Percentiles rank a stretch among this genome's conserved stretches.
Conservation (phyloP, 2,113 vertebrate genomes). For the Corythornis cristatus region DNA sequence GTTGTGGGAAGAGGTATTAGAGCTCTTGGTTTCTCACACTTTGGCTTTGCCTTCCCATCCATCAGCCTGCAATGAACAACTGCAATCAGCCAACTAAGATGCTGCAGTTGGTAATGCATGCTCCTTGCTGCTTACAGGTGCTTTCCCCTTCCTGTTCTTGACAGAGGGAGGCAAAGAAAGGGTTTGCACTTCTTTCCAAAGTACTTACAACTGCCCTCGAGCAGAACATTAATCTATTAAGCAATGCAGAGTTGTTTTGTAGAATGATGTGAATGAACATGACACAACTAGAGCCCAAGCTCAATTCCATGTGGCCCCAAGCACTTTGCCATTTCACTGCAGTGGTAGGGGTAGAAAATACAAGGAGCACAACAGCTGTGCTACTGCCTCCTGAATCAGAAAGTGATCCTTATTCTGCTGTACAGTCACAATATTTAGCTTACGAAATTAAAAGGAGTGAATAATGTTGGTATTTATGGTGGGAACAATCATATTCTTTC, state of each 20-base stretch:
- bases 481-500: neutral
- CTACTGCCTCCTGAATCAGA: neutral
- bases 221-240: neutral
- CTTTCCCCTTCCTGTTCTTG: neutral
- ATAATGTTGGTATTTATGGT: neutral
- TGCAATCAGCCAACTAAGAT: neutral
- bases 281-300: neutral
- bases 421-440: neutral
- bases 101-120: neutral
- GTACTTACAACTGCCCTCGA: neutral
- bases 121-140: neutral
- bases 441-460: neutral
- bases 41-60: neutral
- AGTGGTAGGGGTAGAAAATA: neutral
- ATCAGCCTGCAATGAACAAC: rapidly evolving
- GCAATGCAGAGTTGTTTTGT: rapidly evolving
- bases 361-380: neutral
- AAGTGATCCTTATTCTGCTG: neutral
- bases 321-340: neutral
- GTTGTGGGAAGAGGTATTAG: neutral
- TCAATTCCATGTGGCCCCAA: neutral
- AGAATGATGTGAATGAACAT: neutral
- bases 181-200: neutral
- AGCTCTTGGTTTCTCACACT: neutral
- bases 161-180: neutral